Base-by-base conservation (phyloP, 2,113 vertebrate genomes). In the Melanerpes formicivorus region DNA sequence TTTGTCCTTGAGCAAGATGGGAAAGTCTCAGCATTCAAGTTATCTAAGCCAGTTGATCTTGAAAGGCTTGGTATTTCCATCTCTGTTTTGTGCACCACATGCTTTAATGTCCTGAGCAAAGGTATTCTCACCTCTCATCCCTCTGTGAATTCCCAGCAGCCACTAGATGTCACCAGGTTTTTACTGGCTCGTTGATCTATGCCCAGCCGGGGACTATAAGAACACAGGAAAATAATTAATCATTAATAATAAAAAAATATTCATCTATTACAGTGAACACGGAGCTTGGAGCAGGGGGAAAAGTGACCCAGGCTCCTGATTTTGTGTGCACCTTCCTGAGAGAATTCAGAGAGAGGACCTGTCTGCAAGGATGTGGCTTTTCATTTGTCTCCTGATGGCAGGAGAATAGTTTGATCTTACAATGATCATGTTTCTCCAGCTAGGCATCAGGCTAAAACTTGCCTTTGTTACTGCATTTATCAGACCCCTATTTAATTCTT, bases 131-230 rank as follows among this genome's bases (percentile, higher is more conserved):
- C 60, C 79, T 29, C 32, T 25, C 1, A 4, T 1, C 15, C 14
- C 63, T 10, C 81, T 12, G 82, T 11, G 1, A 67, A 50, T 69
- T 59, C 73, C 65, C 80, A 79, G 70, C 80, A 58, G 93, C 93
- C 95, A 73, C 95, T 95, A 96, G 95, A 93, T 95, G 96, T 96
- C 96, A 96, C 82, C 88, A 75, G n/a, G 66, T 81, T 76, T 93
- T 94, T 90, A 81, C 22, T 59, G 58, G 65, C 69, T 81, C 34
- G 30, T 44, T 46, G 30, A 4, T 3, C n/a, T 50, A 5, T 48
- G 42, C 29, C 17, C 62, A 58, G 2, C 32, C 0, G 0, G 23
- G 42, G 37, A 60, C 50, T 7, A 0, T 6, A 32, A 67, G 42
- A 79, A 42, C 75, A 32, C 1, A 15, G 16, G 14, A 55, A 82